Evolutionary conservation across 2,797 vertebrate genomes (phyloP).

Genomic region (Tragopan temminckii): DNA sequence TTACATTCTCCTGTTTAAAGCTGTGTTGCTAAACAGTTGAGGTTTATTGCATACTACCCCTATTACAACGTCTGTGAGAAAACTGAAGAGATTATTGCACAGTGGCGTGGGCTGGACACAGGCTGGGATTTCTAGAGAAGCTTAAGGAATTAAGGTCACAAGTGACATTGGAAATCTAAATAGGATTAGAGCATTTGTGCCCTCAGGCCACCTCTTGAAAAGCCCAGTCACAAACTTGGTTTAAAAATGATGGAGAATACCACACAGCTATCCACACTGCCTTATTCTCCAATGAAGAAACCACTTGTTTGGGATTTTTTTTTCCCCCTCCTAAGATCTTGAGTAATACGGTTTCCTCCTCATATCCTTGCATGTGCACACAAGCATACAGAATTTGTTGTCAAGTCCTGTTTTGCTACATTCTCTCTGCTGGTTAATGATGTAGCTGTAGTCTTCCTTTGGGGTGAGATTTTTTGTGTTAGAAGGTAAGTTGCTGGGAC

Average conservation of each 20-base stretch:
- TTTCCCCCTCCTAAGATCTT: neutral
- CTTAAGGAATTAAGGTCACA: constrained; percentile 45
- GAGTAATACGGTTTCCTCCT: fast-evolving
- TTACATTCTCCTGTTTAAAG: neutral
- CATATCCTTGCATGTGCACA: fast-evolving
- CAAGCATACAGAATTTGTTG: neutral
- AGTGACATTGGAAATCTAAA: neutral
- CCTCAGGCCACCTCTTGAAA: neutral
- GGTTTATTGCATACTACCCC: neutral
- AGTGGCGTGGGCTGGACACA: neutral
- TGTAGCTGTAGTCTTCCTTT: neutral
- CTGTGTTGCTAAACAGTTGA: neutral
- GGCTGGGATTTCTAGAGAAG: constrained; percentile 5
- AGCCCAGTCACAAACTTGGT: neutral
- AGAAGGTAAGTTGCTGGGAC: neutral
- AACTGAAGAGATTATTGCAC: neutral
- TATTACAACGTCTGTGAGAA: neutral
- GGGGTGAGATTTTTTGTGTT: neutral
- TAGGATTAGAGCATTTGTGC: neutral
- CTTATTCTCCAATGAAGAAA: neutral
- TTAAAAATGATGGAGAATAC: neutral
- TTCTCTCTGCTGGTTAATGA: neutral
- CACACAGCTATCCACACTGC: neutral
- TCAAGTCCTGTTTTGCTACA: neutral
- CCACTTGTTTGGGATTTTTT: neutral